Conservation (phyloP, 2,888 invertebrate species). For the Zaprionus lineosus region DNA sequence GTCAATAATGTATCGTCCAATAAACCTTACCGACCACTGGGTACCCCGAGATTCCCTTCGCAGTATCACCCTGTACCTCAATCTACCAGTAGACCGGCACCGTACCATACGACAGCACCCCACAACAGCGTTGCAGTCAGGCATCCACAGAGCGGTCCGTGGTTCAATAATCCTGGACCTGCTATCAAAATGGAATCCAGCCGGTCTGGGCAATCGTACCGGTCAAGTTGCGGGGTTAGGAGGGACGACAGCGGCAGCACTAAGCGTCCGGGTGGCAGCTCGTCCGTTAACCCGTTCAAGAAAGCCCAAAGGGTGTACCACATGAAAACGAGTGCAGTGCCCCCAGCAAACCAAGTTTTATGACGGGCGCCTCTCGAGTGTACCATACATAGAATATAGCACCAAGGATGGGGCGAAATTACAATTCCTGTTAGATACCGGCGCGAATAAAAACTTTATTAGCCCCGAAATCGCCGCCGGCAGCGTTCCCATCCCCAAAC, state of each 20-base stretch:
- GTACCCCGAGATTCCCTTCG: too few relatives aligned
- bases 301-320: constrained; percentile 9
- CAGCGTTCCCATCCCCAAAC: background rate
- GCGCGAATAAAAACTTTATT: constrained; percentile 8
- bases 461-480: constrained; percentile 2
- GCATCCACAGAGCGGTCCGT: too few relatives aligned
- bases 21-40: background rate
- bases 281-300: constrained; percentile 1
- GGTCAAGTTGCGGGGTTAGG: background rate
- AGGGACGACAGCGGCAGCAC: background rate
- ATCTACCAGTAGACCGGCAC: too few relatives aligned
- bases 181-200: background rate
- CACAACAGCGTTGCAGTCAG: background rate
- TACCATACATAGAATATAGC: constrained; percentile 12
- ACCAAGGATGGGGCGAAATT: background rate
- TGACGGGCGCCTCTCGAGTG: constrained; percentile 9
- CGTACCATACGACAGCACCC: too few relatives aligned
- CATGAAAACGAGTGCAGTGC: background rate
- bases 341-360: background rate
- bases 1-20: background rate
- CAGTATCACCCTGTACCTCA: too few relatives aligned
- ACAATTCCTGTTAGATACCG: constrained; percentile 9
- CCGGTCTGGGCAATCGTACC: constrained; percentile 1
- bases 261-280: background rate
- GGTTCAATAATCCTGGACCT: background rate